These are phyloP conservation scores for Drosophila oshimai DNA, from an alignment of 1,140 invertebrate species.

Conservation along the genomic window DNA sequence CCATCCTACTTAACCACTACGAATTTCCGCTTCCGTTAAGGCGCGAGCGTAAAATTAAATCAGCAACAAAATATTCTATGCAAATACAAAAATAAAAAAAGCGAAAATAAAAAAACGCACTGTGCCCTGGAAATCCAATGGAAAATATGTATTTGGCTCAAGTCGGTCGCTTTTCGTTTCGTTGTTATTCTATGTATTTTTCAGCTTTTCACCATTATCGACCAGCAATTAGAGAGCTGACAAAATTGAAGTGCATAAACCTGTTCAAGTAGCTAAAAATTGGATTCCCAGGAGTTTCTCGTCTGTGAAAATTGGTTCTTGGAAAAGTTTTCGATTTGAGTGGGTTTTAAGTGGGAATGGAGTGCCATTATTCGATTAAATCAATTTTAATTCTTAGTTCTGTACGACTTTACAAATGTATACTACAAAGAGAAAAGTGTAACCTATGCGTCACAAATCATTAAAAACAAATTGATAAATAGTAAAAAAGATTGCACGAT, in stretches of 20 bases:
- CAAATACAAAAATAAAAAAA: constrained; percentile 17
- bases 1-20: constrained; percentile 46
- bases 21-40: constrained; percentile 60
- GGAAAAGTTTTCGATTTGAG: constrained; percentile 10
- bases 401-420: not conserved
- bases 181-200: not conserved
- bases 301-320: constrained; percentile 18
- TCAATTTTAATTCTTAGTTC: not conserved
- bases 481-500: too few relatives aligned
- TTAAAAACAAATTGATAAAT: too few relatives aligned
- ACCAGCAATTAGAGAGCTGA: constrained; percentile 67
- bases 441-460: too few relatives aligned
- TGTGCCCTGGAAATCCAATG: not conserved
- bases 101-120: not conserved
- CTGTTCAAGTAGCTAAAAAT: constrained; percentile 65
- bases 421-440: too few relatives aligned
- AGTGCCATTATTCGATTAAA: constrained; percentile 11
- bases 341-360: not conserved
- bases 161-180: constrained; percentile 9
- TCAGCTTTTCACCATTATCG: constrained; percentile 35
- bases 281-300: constrained; percentile 3
- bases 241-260: constrained; percentile 62
- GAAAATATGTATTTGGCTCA: constrained; percentile 14
- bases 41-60: constrained; percentile 64
- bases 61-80: constrained; percentile 56